Conservation (phyloP, 2,113 vertebrate genomes). For the Barbus barbus region DNA sequence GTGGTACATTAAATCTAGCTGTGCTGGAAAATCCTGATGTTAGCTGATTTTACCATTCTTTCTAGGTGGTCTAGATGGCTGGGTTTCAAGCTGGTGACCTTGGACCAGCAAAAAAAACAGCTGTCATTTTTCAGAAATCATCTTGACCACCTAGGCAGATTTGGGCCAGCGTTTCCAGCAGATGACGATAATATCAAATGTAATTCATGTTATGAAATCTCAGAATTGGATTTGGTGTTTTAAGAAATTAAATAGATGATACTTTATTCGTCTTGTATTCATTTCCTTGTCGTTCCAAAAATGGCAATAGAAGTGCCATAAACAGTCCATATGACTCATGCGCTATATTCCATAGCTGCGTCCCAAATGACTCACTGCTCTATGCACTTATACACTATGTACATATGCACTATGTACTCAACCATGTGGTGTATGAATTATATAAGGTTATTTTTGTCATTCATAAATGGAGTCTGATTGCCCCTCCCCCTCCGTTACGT, state of each 20-base stretch:
- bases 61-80: slow-evolving; percentile 4
- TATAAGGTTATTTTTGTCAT: too few relatives aligned
- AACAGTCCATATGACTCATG: background rate
- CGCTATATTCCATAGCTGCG: background rate
- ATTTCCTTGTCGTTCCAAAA: background rate
- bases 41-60: background rate
- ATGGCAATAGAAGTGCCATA: too few relatives aligned
- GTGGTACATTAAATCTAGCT: slow-evolving; percentile 12
- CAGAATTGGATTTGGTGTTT: background rate
- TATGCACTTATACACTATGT: too few relatives aligned
- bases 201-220: background rate
- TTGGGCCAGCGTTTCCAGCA: background rate
- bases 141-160: background rate
- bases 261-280: background rate
- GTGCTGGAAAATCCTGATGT: background rate
- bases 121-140: background rate
- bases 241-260: background rate
- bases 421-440: too few relatives aligned
- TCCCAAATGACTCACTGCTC: too few relatives aligned
- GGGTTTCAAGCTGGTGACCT: background rate
- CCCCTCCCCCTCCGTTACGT: too few relatives aligned
- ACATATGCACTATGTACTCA: too few relatives aligned
- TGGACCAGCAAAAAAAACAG: too few relatives aligned
- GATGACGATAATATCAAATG: background rate
- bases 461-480: too few relatives aligned